Base-by-base conservation (phyloP, 2,888 invertebrate genomes). In the Zaprionus lineosus region DNA sequence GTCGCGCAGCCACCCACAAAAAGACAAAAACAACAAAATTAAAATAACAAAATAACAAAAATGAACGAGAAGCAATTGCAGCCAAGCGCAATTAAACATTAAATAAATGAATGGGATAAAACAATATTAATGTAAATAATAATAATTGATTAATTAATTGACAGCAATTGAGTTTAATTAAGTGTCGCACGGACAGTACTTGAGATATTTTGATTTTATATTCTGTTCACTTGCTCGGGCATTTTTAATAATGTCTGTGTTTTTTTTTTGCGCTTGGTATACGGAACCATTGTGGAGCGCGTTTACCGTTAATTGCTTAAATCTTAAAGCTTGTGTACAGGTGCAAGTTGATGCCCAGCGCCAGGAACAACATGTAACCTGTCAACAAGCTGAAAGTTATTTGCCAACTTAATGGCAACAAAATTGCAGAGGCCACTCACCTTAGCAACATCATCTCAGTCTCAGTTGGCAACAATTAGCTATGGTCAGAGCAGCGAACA, bases 101-200 rank as follows among this genome's bases (percentile, higher is more conserved):
- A 16, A 46, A 14, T 24, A 34, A 48, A 51, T n/a, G 66, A 39
- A 36, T 39, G 18, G 8, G 2, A 21, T 1, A 5, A 24, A 66
- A 48, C 48, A 40, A 51, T 51, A 46, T 34, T 8, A 41, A 39
- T 55, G 50, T 47, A 55, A 82, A 46, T 65, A 52, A 50, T 36
- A 60, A 78, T 77, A 84, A 78, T 77, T 79, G 68, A 72, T 82
- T 62, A 65, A 84, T 84, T 82, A 84, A 84, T 84, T 82, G 72
- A 82, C 72, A 61, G 56, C 65, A 82, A 82, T 79, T 82, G 82
- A 74, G 66, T 62, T 77, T 77, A 79, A 79, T 84, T 79, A 63
- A 72, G 66, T 84, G 82, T 40, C 71, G 61, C 44, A 63, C 48
- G 58, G 36, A n/a, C 18, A 34, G 37, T 18, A 19, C 16, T 19